Percentiles rank a stretch among this genome's conserved stretches.
phyloP scores from a whole-genome alignment of 2,888 invertebrate species.

The Sympetrum striolatum region DNA sequence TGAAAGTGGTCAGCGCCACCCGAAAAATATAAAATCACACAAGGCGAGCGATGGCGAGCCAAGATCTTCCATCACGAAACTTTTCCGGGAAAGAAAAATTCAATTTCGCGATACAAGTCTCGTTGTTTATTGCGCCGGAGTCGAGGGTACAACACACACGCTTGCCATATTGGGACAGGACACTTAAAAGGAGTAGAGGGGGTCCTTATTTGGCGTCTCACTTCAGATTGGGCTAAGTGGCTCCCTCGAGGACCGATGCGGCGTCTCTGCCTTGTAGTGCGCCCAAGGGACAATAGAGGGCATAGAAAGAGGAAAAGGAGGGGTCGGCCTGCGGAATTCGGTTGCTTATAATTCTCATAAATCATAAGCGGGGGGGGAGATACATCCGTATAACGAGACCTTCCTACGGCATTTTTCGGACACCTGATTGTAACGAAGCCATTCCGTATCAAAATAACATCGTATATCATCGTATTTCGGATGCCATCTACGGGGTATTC shows the following conservation, averaged over 20 bases:
- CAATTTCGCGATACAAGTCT: background rate
- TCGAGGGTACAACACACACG: background rate
- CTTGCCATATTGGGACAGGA: background rate
- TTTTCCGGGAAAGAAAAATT: background rate
- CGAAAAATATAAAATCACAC: too few relatives aligned
- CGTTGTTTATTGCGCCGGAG: background rate
- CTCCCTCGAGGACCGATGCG: background rate
- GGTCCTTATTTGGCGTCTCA: background rate
- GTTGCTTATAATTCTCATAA: background rate
- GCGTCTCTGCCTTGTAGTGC: background rate
- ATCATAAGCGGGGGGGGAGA: background rate
- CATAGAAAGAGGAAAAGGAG: background rate
- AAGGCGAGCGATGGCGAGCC: too few relatives aligned
- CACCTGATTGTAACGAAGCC: background rate
- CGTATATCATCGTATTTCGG: background rate
- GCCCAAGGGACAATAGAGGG: background rate
- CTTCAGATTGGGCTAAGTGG: background rate
- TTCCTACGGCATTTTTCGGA: background rate
- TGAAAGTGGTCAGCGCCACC: too few relatives aligned
- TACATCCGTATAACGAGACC: background rate
- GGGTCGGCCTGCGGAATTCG: background rate
- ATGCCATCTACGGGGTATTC: background rate
- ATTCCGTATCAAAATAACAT: background rate
- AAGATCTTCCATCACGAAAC: too few relatives aligned
- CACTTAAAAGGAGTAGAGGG: background rate